These are phyloP conservation scores for Saiga tatarica DNA, from an alignment of 2,113 vertebrate species.

Conservation along the genomic window DNA sequence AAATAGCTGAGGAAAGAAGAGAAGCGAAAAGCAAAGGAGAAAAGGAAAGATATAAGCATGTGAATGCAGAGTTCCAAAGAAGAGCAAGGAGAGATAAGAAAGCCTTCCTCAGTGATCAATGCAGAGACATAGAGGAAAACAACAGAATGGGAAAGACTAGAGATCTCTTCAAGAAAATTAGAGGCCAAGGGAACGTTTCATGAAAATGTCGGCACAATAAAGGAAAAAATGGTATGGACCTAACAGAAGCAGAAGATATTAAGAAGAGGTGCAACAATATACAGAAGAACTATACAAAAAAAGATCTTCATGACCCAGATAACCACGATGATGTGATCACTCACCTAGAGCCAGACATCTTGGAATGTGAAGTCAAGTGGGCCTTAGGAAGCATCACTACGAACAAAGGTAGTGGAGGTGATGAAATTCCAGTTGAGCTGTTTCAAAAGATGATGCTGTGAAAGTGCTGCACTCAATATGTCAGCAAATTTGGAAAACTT, in stretches of 20 bases:
- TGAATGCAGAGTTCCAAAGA: neutral
- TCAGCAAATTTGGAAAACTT: neutral
- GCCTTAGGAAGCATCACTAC: neutral
- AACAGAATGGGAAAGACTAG: neutral
- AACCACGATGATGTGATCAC: neutral
- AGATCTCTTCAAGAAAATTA: neutral
- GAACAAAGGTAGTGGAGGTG: neutral
- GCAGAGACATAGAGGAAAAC: neutral
- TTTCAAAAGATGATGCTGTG: neutral
- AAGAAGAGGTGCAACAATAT: neutral
- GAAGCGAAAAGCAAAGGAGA: neutral
- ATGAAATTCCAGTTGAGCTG: neutral
- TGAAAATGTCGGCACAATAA: neutral
- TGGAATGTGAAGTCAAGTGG: neutral
- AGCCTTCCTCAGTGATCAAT: neutral
- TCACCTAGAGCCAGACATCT: neutral
- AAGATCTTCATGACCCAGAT: neutral
- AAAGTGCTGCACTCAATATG: neutral
- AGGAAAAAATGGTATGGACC: neutral
- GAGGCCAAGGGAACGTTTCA: neutral
- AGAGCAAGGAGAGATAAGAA: neutral
- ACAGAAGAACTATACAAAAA: neutral
- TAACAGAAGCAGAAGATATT: neutral
- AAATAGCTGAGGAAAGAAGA: neutral
- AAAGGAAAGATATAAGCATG: neutral